A percentile compares a stretch with the other conserved stretches of the same genome.
Evolutionary conservation across 1,140 invertebrate species (phyloP).

Genomic region (Littorina saxatilis): DNA sequence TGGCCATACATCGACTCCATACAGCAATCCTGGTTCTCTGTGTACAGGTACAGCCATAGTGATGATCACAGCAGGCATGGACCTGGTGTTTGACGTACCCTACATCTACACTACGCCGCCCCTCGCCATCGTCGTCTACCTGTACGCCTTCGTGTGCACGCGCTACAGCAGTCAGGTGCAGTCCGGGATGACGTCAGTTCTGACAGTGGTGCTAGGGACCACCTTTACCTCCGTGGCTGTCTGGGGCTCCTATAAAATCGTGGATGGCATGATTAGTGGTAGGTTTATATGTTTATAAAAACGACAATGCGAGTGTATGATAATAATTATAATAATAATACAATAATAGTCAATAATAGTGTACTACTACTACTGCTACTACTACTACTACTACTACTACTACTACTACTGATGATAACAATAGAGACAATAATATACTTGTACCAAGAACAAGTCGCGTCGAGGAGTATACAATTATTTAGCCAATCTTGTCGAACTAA

Average conservation of each 20-base stretch:
- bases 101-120: constrained; percentile 49
- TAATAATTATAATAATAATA: no score
- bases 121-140: constrained; percentile 45
- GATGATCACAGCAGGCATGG: constrained; percentile 56
- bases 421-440: no score
- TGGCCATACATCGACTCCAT: no score
- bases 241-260: constrained; percentile 54
- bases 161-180: constrained; percentile 41
- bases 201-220: constrained; percentile 53
- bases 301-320: no score
- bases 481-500: no score
- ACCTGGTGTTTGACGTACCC: constrained; percentile 53
- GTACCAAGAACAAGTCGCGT: no score
- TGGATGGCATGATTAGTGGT: constrained; percentile 50
- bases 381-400: constrained; percentile 18
- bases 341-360: constrained; percentile 3
- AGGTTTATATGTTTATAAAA: constrained; percentile 8
- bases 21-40: no score
- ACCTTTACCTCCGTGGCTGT: constrained; percentile 52
- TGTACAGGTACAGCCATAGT: constrained; percentile 48
- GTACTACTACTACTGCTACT: background rate
- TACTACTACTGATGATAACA: no score
- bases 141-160: constrained; percentile 51
- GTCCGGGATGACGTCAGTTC: constrained; percentile 39
- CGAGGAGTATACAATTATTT: no score